Conservation (phyloP, 2,113 vertebrate species). For the Silurus asotus region DNA sequence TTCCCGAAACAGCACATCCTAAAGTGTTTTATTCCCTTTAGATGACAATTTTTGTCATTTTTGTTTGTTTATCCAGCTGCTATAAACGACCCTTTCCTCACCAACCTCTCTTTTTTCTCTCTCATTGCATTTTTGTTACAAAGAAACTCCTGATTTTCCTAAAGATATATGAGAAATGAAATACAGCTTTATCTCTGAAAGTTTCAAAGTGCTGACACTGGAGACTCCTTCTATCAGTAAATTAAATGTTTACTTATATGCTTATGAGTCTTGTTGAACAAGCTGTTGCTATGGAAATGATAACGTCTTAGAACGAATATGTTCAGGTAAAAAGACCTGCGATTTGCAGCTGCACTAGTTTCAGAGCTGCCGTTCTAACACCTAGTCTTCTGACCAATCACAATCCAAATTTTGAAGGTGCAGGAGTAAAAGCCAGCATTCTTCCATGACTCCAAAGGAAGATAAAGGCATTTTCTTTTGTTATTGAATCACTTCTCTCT, state of each 20-base stretch:
- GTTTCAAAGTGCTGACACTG: neutral
- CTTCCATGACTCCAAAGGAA: constrained; percentile 16
- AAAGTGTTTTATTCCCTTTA: neutral
- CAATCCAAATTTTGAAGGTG: neutral
- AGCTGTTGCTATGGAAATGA: neutral
- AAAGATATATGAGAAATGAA: neutral
- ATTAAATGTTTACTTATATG: neutral
- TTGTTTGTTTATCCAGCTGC: neutral
- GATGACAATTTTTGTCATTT: too few relatives aligned
- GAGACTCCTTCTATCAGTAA: neutral
- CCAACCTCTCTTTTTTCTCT: too few relatives aligned
- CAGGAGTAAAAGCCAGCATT: neutral
- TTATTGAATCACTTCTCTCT: constrained; percentile 60
- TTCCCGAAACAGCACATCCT: neutral
- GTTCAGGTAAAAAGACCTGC: neutral
- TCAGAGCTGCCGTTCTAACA: neutral
- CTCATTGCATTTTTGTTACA: neutral
- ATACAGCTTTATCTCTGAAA: neutral
- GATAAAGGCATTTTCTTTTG: constrained; percentile 61
- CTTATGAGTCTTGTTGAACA: neutral
- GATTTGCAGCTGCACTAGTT: neutral
- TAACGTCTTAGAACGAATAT: neutral
- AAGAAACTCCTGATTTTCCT: neutral
- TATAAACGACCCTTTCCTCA: neutral
- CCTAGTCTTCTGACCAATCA: neutral